Base-by-base conservation (phyloP, 2,888 invertebrate genomes). In the Orchesellides sinensis region DNA sequence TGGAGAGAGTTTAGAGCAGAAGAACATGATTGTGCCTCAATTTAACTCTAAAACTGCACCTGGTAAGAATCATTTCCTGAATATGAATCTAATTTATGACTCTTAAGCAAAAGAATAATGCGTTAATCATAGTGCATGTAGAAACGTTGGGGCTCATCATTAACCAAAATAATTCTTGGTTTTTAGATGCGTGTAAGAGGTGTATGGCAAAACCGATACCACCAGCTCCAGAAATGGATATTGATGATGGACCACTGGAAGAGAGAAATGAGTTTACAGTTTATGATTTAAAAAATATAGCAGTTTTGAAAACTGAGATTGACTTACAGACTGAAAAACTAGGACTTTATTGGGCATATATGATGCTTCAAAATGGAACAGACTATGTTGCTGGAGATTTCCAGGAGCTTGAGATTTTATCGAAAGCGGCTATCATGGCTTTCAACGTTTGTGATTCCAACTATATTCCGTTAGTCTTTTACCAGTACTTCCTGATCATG, bases 401-500 rank as follows among this genome's bases (percentile, higher is more conserved):
- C 27, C 85, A 86, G 75, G 86, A 86, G 59, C 27, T 86, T 25
- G 85, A 85, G 10, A 78, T 85, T 54, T 52, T 86, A 14, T 73
- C 63, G 4, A 77, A 78, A 25, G 77, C 85, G 35, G 85, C 85
- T 1, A 74, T 87, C 3, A 82, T 87, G 80, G 87, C 87, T 0
- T 77, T 65, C 27, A 74, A 74, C 14, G 81, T 84, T 23, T 87
- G 87, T 21, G 73, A 83, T 17, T 72, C 74, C 23, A 85, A 77
- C 21, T 52, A 61, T 14, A 74, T 87, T 12, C 87, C 87, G 0
- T 74, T 75, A 63, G 78, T 83, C 35, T 87, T 87, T 63, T 87
- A 84, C n/a, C 83, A 85, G 47, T 87, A 85, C 47, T 85, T 85
- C 35, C 66, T 87, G 0, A 80, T 87, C 19, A 82, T 87, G 80